Conservation (phyloP, 2,113 vertebrate species). For the Pantherophis guttatus region DNA sequence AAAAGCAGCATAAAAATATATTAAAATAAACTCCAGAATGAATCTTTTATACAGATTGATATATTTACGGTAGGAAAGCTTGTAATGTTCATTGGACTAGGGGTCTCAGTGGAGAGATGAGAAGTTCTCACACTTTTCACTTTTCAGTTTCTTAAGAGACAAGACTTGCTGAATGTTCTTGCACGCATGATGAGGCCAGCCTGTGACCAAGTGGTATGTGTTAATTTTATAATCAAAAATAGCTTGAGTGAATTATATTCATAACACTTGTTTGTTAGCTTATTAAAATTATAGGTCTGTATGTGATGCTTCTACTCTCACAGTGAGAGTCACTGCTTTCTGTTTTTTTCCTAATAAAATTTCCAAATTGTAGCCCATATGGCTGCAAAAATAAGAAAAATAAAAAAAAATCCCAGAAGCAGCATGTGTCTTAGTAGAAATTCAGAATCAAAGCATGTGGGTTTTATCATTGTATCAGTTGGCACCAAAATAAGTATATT, state of each 20-base stretch:
- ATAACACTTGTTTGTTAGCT: neutral
- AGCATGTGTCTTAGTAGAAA: neutral
- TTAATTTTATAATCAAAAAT: constrained; percentile 4
- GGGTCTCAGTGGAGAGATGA: neutral
- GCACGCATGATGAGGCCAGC: constrained; percentile 97
- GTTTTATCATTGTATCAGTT: neutral
- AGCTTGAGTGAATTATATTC: neutral
- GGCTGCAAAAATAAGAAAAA: neutral
- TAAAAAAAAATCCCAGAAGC: neutral
- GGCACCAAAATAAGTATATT: neutral
- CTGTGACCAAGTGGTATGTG: constrained; percentile 94
- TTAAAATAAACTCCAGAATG: neutral
- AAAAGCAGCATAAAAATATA: neutral
- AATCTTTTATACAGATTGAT: neutral
- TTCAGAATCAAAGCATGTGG: neutral
- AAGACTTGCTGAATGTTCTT: constrained; percentile 93
- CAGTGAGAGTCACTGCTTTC: neutral
- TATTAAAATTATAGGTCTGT: neutral
- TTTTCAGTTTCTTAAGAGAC: constrained; percentile 92
- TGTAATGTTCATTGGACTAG: neutral
- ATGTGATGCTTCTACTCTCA: neutral
- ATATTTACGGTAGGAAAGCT: neutral
- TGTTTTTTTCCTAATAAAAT: neutral
- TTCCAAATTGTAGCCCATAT: neutral
- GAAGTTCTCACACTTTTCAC: neutral